Conservation (phyloP, 2,888 invertebrate genomes). For the Apodemia hepburni region DNA sequence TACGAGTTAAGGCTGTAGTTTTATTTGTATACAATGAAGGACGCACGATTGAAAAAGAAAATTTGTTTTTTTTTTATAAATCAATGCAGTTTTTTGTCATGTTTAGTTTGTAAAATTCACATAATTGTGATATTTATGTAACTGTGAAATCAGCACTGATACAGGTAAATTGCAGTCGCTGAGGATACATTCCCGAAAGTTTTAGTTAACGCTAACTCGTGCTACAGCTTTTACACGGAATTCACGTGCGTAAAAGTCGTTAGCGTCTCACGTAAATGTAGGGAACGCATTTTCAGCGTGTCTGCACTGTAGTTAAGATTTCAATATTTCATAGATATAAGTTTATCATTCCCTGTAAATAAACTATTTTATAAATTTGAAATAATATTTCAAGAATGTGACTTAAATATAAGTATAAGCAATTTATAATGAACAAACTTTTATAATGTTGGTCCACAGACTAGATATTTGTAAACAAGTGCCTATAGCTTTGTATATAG, state of each 20-base stretch:
- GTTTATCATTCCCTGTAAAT: background rate
- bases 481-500: slow-evolving; percentile 48
- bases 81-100: background rate
- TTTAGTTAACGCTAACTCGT: background rate
- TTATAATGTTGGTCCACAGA: slow-evolving; percentile 41
- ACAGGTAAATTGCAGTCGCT: background rate
- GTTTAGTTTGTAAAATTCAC: slow-evolving; percentile 3
- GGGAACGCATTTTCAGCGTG: background rate
- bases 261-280: background rate
- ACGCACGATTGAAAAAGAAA: background rate
- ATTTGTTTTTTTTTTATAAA: background rate
- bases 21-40: slow-evolving; percentile 25
- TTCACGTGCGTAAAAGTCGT: background rate
- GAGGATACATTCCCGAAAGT: background rate
- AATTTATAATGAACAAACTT: slow-evolving; percentile 19
- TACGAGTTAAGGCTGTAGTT: slow-evolving; percentile 38
- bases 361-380: background rate
- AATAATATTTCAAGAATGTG: slow-evolving; percentile 10
- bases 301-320: slow-evolving; percentile 7
- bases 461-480: slow-evolving; percentile 49
- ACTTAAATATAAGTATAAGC: slow-evolving; percentile 1
- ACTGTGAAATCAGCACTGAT: slow-evolving; percentile 13
- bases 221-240: background rate
- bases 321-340: background rate
- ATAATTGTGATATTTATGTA: slow-evolving; percentile 12